A percentile compares a stretch with the other conserved stretches of the same genome.
phyloP scores from a whole-genome alignment of 1,140 invertebrate genomes.

The Aleiodes sp. region DNA sequence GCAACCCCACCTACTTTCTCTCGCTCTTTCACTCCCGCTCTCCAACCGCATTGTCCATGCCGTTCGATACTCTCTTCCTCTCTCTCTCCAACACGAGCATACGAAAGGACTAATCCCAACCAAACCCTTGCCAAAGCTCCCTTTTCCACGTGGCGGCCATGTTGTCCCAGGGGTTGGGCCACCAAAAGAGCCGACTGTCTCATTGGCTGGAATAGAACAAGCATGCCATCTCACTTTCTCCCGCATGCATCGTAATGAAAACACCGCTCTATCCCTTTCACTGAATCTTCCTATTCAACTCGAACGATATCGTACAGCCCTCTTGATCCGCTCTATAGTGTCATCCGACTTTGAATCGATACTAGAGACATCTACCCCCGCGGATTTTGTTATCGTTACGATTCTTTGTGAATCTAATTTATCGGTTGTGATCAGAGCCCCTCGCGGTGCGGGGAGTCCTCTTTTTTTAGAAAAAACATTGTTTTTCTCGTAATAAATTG shows the following conservation, averaged over 20 bases:
- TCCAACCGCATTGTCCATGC: slow-evolving; percentile 39
- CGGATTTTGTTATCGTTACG: too few species aligned
- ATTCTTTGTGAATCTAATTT: too few species aligned
- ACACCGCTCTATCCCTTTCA: slow-evolving; percentile 27
- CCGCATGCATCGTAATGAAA: slow-evolving; percentile 4
- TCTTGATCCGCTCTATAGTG: slow-evolving; percentile 36
- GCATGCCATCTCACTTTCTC: slow-evolving; percentile 23
- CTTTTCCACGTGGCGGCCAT: slow-evolving; percentile 61
- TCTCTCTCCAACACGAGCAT: background rate
- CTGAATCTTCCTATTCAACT: slow-evolving; percentile 33
- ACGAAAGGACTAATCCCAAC: slow-evolving; percentile 47
- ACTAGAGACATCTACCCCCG: too few species aligned
- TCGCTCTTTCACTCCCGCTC: slow-evolving; percentile 18
- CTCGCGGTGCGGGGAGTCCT: too few species aligned
- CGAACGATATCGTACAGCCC: slow-evolving; percentile 33
- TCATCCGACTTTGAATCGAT: too few species aligned
- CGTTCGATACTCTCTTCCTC: background rate
- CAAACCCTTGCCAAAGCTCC: slow-evolving; percentile 58
- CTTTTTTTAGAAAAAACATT: too few species aligned
- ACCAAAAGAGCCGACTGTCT: slow-evolving; percentile 58
- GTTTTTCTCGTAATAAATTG: too few species aligned
- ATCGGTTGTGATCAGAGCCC: too few species aligned
- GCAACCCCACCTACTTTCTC: slow-evolving; percentile 49
- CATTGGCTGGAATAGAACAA: slow-evolving; percentile 54
- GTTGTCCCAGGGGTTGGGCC: slow-evolving; percentile 62